These are phyloP conservation scores for Melanocharis versteri DNA, from an alignment of 2,113 vertebrate genomes.

Conservation along the genomic window DNA sequence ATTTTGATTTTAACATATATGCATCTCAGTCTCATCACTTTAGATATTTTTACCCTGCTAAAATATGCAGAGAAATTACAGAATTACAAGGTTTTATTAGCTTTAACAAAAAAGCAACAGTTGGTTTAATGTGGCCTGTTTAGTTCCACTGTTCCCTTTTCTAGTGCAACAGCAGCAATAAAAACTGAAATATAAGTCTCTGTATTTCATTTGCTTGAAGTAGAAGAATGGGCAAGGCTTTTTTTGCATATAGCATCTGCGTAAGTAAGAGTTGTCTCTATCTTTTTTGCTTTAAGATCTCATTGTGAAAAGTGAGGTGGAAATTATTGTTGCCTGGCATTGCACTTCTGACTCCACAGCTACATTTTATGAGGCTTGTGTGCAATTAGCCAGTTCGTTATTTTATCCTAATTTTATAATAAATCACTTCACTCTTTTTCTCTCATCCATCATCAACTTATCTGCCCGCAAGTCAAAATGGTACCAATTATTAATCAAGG, in stretches of 20 bases:
- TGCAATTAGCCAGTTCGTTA: constrained; percentile 69
- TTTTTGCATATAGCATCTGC: not conserved
- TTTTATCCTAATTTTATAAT: constrained; percentile 78
- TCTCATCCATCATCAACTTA: constrained; percentile 84
- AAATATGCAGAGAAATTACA: not conserved
- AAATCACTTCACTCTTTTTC: constrained; percentile 81
- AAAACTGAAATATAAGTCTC: not conserved
- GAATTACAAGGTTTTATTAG: not conserved
- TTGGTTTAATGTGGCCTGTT: constrained; percentile 47
- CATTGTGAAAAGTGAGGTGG: constrained; percentile 40
- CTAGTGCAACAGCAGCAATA: not conserved
- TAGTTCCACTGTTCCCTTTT: not conserved
- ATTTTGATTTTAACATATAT: not conserved
- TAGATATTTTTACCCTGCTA: not conserved
- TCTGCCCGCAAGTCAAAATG: constrained; percentile 88
- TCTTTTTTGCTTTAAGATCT: not conserved
- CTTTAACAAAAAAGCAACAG: constrained; percentile 64
- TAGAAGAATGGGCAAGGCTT: not conserved
- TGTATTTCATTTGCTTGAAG: not conserved
- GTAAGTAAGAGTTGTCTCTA: not conserved
- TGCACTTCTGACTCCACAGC: constrained; percentile 42
- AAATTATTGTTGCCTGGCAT: constrained; percentile 54
- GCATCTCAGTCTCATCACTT: not conserved
- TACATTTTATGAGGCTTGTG: constrained; percentile 53
- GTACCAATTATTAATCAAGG: constrained; percentile 88